Conservation (phyloP, 1,140 invertebrate genomes). For the Epicauta chinensis region DNA sequence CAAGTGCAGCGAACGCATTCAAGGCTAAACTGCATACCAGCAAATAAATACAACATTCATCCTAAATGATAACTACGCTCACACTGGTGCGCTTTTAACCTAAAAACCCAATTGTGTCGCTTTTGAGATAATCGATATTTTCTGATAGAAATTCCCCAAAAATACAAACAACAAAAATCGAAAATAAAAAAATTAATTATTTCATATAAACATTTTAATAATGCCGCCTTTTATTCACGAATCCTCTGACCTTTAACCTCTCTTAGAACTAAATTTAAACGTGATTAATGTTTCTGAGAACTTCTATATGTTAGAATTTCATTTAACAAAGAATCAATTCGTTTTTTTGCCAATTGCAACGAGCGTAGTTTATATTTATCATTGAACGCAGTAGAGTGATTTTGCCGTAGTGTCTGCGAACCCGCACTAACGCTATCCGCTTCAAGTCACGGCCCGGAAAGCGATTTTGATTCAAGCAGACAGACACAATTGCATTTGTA, state of each 20-base stretch:
- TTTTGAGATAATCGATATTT: neutral
- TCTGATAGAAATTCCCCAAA: no score
- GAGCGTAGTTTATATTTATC: conserved; percentile 7
- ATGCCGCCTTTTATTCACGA: no score
- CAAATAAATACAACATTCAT: conserved; percentile 7
- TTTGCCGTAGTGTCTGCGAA: conserved; percentile 15
- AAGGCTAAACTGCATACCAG: conserved; percentile 40
- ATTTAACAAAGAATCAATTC: no score
- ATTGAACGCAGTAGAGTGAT: conserved; percentile 7
- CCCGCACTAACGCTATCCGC: conserved; percentile 12
- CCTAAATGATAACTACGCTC: conserved; percentile 14
- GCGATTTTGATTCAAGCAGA: conserved; percentile 17
- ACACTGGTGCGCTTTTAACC: conserved; percentile 10
- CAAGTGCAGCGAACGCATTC: conserved; percentile 43
- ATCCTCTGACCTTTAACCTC: no score
- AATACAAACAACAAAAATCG: no score
- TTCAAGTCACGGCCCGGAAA: conserved; percentile 17
- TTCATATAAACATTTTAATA: no score
- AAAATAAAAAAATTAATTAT: no score
- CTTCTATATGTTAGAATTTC: no score
- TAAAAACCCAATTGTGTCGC: conserved; percentile 13
- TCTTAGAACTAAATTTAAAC: no score
- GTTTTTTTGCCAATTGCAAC: no score
- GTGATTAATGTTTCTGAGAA: no score
- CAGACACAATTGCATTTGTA: conserved; percentile 15